Evolutionary conservation across 2,888 invertebrate genomes (phyloP).

Genomic region (Cheilosia urbana): DNA sequence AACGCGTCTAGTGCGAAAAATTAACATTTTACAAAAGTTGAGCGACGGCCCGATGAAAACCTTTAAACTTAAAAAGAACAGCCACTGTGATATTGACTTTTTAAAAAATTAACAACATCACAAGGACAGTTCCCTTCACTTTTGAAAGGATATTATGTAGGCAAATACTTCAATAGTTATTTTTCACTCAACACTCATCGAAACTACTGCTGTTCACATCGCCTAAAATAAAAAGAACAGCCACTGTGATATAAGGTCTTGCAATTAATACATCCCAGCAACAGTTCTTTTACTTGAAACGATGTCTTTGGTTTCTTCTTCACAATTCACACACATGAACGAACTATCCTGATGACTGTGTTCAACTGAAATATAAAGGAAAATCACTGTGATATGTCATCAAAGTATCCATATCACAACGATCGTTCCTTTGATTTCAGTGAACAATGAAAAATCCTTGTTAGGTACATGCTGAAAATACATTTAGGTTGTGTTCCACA

Average conservation of each 20-base stretch:
- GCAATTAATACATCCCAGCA: constrained; percentile 78
- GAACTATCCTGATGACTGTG: constrained; percentile 16
- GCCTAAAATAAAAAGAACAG: constrained; percentile 81
- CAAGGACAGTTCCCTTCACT: constrained; percentile 80
- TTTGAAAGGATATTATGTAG: constrained; percentile 33
- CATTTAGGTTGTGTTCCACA: constrained; percentile 78
- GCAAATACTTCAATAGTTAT: not conserved
- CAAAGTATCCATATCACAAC: constrained; percentile 82
- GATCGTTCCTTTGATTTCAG: constrained; percentile 82
- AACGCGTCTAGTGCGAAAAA: too few relatives aligned
- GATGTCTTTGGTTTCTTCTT: constrained; percentile 8
- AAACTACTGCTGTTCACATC: constrained; percentile 37
- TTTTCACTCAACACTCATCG: constrained; percentile 7
- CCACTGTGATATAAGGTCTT: constrained; percentile 81
- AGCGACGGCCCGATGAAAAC: constrained; percentile 24
- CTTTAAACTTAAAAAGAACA: constrained; percentile 81
- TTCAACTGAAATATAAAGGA: constrained; percentile 82
- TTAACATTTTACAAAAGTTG: not conserved
- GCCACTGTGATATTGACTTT: constrained; percentile 81
- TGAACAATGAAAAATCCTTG: constrained; percentile 7
- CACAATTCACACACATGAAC: not conserved
- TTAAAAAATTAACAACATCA: constrained; percentile 78
- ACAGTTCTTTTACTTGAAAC: constrained; percentile 78
- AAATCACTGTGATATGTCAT: constrained; percentile 83
- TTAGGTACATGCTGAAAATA: not conserved